Base-by-base conservation (phyloP, 2,888 invertebrate genomes). In the Scrobipalpa costella region DNA sequence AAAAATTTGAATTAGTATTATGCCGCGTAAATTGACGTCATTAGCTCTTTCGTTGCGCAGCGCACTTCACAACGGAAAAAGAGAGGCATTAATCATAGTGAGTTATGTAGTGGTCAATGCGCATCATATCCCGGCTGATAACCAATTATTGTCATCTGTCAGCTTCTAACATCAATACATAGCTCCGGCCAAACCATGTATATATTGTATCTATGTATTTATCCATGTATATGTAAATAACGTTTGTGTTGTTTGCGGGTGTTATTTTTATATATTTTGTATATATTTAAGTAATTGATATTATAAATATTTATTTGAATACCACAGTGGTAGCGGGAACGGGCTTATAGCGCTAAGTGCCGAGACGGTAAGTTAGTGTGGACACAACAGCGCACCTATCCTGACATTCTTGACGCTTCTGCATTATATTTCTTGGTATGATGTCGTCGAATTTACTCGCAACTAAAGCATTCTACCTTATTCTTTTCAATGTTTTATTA, bases 351-450 rank as follows among this genome's bases (percentile, higher is more conserved):
- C 27, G 19, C 34, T 55, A 27, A 15, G 65, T 67, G 79, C 77
- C 76, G 76, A 67, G 76, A 74, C 80, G 82, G 83, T 84, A 80
- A 84, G 85, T 84, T 87, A 86, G 86, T 85, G 86, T 85, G 86
- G 83, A 69, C 34, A 36, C 50, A 19, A 40, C 21, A 36, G 68
- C 65, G 68, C 69, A 67, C 66, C 66, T 68, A 62, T 34, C 61
- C 52, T 21, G 15, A 57, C 34, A 40, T 34, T 63, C 58, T 34
- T 47, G 59, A 55, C 57, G 36, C 40, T 62, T 40, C 15, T 17
- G 38, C 36, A 40, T 40, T 36, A 36, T 62, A 11, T 58, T 17
- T 40, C 6, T 9, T 64, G 7, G 59, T 60, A 60, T 19, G 57
- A 63, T 55, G 55, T 55, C 34, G 50, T 17, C 21, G 3, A 50